Evolutionary conservation across 1,140 invertebrate genomes (phyloP), one percentile per base, ranked within the genome.

Genomic region (Globodera ellingtonae): DNA sequence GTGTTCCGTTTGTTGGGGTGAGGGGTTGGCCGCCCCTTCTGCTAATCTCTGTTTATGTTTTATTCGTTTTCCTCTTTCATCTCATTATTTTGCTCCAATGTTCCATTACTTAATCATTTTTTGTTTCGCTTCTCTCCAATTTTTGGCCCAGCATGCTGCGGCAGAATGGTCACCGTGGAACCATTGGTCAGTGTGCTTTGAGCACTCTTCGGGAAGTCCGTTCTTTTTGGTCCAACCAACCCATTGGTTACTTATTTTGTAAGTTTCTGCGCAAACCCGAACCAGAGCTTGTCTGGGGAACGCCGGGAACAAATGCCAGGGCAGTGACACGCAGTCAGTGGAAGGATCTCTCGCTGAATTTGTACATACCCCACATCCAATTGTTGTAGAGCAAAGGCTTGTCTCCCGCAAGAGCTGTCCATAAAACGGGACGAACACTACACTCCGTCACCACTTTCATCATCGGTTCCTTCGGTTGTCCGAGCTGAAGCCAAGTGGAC

Each of bases 241-340:
- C 21, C 15, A 13, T 46, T 65, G 47, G 2, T 24, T 47, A 4
- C 15, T 35, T 35, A 35, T 35, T 35, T 35, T 44, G n/a, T 67
- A 13, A 77, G 75, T 77, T 77, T 77, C 18, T 35, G 62, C 48
- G n/a, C 75, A 77, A 77, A 77, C 75, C 9, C 62, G 75, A 50
- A 77, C 75, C 46, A 65, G 75, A 44, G 69, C 56, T 8, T 77
- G 75, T 50, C 10, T 77, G 24, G 75, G 75, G 15, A 59, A 6
- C 10, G 18, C 70, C 67, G 24, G 47, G 8, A n/a, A 35, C 21
- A 21, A 10, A 65, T 67, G 69, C 46, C 56, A 21, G 44, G 75
- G 75, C 24, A 77, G 69, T 77, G 69, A 77, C 69, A 48, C 52
- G 24, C 75, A 77, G 48, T 52, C 59, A 69, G 35, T 9, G 67